Evolutionary conservation across 2,797 vertebrate species (phyloP).

Genomic region (Emydoidea blandingii): DNA sequence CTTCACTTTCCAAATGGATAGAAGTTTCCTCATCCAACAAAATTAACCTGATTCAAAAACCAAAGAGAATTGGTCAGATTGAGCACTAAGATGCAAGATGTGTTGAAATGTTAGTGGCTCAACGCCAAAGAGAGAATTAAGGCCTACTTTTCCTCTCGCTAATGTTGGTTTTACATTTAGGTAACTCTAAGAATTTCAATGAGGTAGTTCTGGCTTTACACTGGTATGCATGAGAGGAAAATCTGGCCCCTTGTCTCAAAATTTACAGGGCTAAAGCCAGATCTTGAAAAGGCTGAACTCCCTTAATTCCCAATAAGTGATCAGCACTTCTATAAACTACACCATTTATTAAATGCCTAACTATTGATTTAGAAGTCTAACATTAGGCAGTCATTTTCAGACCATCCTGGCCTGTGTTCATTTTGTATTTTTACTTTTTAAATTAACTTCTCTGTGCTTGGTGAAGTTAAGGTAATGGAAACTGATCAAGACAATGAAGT

Average conservation of each 20-base stretch:
- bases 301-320: neutral
- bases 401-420: neutral
- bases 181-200: neutral
- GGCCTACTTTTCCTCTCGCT: neutral
- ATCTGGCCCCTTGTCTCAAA: neutral
- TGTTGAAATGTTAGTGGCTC: neutral
- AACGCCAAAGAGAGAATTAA: neutral
- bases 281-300: neutral
- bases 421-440: neutral
- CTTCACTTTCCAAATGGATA: slow-evolving; percentile 59
- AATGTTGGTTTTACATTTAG: neutral
- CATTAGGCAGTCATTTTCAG: neutral
- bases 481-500: neutral
- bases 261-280: neutral
- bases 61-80: neutral
- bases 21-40: slow-evolving; percentile 84
- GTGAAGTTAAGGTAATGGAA: neutral
- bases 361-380: neutral
- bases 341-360: neutral
- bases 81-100: neutral
- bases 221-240: neutral
- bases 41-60: slow-evolving; percentile 79
- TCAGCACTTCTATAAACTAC: neutral
- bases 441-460: neutral
- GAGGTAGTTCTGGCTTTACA: neutral